Conservation (phyloP, 2,888 invertebrate species). For the Teinopalpus imperialis region DNA sequence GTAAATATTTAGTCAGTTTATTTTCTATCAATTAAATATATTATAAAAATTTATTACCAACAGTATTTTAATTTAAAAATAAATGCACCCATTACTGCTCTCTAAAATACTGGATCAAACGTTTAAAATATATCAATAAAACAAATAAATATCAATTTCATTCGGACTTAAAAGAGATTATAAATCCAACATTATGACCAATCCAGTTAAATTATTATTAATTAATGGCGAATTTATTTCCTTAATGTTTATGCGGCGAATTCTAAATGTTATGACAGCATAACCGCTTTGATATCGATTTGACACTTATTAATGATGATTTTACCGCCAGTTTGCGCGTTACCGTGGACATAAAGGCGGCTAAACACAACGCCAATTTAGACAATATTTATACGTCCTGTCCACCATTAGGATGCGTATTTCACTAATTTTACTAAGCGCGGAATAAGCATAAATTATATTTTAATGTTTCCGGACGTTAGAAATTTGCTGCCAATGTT, state of each 20-base stretch:
- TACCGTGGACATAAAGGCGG: slow-evolving; percentile 49
- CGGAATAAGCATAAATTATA: slow-evolving; percentile 72
- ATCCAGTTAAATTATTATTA: slow-evolving; percentile 14
- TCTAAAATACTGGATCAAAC: slow-evolving; percentile 18
- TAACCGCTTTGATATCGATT: slow-evolving; percentile 36
- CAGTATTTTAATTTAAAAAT: slow-evolving; percentile 14
- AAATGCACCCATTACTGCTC: slow-evolving; percentile 5
- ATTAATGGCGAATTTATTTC: slow-evolving; percentile 19
- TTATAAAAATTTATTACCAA: slow-evolving; percentile 3
- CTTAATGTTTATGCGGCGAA: slow-evolving; percentile 18
- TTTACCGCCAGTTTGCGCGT: slow-evolving; percentile 50
- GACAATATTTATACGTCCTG: slow-evolving; percentile 73
- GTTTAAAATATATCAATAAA: slow-evolving; percentile 20
- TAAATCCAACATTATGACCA: slow-evolving; percentile 12
- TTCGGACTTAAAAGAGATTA: slow-evolving; percentile 18
- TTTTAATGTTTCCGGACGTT: slow-evolving; percentile 77
- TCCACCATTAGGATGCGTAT: slow-evolving; percentile 59
- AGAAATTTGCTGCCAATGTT: slow-evolving; percentile 65
- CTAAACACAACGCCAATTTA: slow-evolving; percentile 58
- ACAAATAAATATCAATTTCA: slow-evolving; percentile 12
- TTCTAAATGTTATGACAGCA: slow-evolving; percentile 27
- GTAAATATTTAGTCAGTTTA: too few relatives aligned
- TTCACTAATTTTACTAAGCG: slow-evolving; percentile 74
- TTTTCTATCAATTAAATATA: too few relatives aligned
- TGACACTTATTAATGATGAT: slow-evolving; percentile 39